phyloP scores from a whole-genome alignment of 2,113 vertebrate genomes.

The Xenopus laevis region DNA sequence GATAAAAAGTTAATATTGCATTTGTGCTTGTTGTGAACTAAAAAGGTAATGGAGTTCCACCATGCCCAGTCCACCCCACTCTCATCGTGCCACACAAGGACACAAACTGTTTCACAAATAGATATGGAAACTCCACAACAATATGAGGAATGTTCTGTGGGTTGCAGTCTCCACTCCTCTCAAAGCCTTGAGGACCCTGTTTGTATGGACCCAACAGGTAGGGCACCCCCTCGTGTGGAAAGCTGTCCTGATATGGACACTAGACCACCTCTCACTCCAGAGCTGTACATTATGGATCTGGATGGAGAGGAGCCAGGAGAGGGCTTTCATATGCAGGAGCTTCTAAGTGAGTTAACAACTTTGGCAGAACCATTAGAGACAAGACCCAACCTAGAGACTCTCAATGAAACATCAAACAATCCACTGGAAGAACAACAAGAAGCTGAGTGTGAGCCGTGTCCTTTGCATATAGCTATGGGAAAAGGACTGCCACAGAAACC shows the following conservation, averaged over 20 bases:
- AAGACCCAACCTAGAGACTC: background rate
- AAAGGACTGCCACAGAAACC: slow-evolving; percentile 49
- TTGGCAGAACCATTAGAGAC: slow-evolving; percentile 40
- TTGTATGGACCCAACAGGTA: rapidly evolving
- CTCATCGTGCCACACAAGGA: background rate
- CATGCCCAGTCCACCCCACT: too few relatives aligned
- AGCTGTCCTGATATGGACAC: slow-evolving; percentile 36
- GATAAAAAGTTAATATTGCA: too few relatives aligned
- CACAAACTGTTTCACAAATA: slow-evolving; percentile 42
- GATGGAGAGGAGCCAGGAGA: slow-evolving; percentile 29
- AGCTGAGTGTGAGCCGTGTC: slow-evolving; percentile 53
- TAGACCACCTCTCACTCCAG: rapidly evolving
- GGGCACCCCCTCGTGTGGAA: slow-evolving; percentile 25
- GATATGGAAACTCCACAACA: slow-evolving; percentile 51
- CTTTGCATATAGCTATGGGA: slow-evolving; percentile 61
- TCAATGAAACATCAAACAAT: too few relatives aligned
- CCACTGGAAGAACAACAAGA: background rate
- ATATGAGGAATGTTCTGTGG: background rate
- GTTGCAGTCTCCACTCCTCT: background rate
- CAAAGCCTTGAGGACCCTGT: background rate
- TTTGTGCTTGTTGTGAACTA: too few relatives aligned
- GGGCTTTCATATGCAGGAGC: slow-evolving; percentile 61
- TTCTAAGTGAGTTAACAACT: slow-evolving; percentile 70
- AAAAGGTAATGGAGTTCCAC: too few relatives aligned
- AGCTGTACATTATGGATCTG: slow-evolving; percentile 33